Percentiles rank a stretch among this genome's conserved stretches.
These are phyloP conservation scores for Zosterops lateralis DNA, from an alignment of 2,113 vertebrate species.

Conservation along the genomic window DNA sequence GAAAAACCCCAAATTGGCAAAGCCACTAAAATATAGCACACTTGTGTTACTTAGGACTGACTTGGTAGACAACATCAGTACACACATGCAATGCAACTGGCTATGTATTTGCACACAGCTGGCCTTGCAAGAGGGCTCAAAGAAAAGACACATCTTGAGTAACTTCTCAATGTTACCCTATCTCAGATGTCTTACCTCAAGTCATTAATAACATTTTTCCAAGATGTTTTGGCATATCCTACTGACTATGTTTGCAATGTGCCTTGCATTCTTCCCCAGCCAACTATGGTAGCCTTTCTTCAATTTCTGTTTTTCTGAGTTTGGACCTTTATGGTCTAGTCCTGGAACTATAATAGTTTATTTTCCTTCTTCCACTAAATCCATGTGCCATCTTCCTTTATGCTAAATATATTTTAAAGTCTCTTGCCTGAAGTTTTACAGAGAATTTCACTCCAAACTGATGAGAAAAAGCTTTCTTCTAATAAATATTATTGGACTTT, in stretches of 20 bases:
- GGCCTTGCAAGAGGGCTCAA: not conserved
- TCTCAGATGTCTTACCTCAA: not conserved
- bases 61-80: not conserved
- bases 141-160: not conserved
- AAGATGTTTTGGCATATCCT: not conserved
- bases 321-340: not conserved
- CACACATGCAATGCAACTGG: not conserved
- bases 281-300: not conserved
- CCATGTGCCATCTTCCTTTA: not conserved
- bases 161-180: not conserved
- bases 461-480: not conserved
- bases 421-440: not conserved
- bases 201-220: not conserved
- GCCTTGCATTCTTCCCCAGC: not conserved
- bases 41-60: not conserved
- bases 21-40: not conserved
- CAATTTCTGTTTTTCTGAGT: not conserved
- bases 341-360: not conserved
- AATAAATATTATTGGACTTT: not conserved
- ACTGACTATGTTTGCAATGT: not conserved
- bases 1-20: accelerated
- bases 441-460: not conserved
- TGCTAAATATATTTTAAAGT: not conserved
- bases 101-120: not conserved
- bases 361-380: not conserved